phyloP scores from a whole-genome alignment of 2,888 invertebrate genomes.

The Spialia ferax region DNA sequence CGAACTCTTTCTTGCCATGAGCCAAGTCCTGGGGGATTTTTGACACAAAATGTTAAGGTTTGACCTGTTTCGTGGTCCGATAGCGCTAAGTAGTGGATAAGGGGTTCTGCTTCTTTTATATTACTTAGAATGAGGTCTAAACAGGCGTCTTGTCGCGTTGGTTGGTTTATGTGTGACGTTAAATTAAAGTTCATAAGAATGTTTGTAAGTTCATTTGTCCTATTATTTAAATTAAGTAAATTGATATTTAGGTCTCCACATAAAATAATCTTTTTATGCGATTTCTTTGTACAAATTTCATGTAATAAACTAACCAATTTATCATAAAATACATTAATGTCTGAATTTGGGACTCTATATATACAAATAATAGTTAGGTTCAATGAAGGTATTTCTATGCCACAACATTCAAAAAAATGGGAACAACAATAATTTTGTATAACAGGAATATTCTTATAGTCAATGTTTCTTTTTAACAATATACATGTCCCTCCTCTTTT shows the following conservation, averaged over 20 bases:
- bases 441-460: not conserved
- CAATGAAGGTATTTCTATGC: not conserved
- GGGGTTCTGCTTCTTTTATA: not conserved
- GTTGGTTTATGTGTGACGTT: not conserved
- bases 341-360: not conserved
- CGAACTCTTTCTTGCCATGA: not conserved
- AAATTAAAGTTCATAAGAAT: not conserved
- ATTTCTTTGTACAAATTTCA: not conserved
- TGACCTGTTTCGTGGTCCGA: not conserved
- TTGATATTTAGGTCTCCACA: not conserved
- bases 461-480: not conserved
- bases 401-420: not conserved
- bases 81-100: not conserved
- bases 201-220: not conserved
- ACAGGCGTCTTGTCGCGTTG: not conserved
- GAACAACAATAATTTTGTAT: not conserved
- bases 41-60: not conserved
- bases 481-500: not conserved
- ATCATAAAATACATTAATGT: not conserved
- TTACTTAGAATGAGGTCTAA: not conserved
- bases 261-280: not conserved
- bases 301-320: not conserved
- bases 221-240: not conserved
- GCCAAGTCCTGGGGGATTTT: not conserved
- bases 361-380: not conserved